phyloP scores from a whole-genome alignment of 1,140 invertebrate species.

The Drosophila dunni region DNA sequence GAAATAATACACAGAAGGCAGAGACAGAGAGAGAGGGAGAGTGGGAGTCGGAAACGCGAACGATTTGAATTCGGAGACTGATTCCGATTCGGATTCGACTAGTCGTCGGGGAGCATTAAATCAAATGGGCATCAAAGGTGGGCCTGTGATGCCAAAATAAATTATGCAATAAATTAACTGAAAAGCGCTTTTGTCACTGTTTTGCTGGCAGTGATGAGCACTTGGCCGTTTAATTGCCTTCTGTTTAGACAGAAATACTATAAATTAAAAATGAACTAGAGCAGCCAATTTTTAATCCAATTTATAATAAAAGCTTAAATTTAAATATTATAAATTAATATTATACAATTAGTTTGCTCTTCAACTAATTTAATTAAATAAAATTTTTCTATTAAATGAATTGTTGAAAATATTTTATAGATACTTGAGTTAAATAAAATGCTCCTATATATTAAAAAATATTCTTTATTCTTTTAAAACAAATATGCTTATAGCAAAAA shows the following conservation, averaged over 20 bases:
- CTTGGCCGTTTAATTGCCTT: constrained; percentile 17
- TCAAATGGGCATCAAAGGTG: constrained; percentile 72
- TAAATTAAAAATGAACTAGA: too few relatives aligned
- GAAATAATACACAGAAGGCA: background rate
- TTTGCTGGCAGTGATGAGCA: constrained; percentile 43
- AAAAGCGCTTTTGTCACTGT: constrained; percentile 46
- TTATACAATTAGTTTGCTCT: too few relatives aligned
- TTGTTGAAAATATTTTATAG: too few relatives aligned
- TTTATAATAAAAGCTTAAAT: background rate
- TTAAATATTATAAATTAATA: too few relatives aligned
- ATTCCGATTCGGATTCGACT: constrained; percentile 27
- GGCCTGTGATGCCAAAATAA: constrained; percentile 71
- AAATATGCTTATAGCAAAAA: too few relatives aligned
- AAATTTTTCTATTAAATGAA: too few relatives aligned
- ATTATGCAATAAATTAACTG: constrained; percentile 76
- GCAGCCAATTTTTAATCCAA: too few relatives aligned
- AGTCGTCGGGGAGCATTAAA: constrained; percentile 68
- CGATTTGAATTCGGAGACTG: background rate
- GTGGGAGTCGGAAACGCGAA: background rate
- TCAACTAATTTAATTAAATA: too few relatives aligned
- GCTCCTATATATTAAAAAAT: too few relatives aligned
- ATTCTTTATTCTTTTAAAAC: too few relatives aligned
- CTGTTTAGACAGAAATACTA: too few relatives aligned
- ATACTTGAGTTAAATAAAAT: too few relatives aligned
- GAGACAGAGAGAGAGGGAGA: background rate